These are phyloP conservation scores for Glossophaga mutica DNA, from an alignment of 2,797 vertebrate species.

Conservation along the genomic window DNA sequence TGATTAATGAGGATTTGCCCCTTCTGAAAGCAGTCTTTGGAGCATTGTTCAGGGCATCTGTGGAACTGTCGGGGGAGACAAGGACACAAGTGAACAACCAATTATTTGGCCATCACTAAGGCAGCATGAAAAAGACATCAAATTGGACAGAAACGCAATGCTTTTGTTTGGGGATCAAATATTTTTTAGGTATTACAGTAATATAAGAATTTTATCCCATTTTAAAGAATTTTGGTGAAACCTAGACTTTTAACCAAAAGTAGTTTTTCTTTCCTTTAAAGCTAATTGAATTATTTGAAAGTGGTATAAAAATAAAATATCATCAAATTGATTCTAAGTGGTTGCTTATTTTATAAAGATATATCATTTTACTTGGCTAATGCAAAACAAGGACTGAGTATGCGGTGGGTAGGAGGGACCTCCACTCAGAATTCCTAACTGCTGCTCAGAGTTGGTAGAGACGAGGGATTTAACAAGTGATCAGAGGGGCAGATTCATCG, in stretches of 20 bases:
- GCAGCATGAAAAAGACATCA: slow-evolving; percentile 89
- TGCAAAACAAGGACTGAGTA: slow-evolving; percentile 44
- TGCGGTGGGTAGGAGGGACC: slow-evolving; percentile 53
- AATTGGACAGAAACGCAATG: slow-evolving; percentile 84
- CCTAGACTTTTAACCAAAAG: slow-evolving; percentile 47
- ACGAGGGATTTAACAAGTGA: slow-evolving; percentile 7
- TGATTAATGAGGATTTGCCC: slow-evolving; percentile 92
- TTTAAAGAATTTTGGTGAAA: slow-evolving; percentile 54
- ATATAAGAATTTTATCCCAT: slow-evolving; percentile 74
- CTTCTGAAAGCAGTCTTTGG: slow-evolving; percentile 87
- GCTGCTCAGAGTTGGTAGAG: slow-evolving; percentile 53
- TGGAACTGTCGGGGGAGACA: slow-evolving; percentile 90
- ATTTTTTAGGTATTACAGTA: slow-evolving; percentile 79
- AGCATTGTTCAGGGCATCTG: slow-evolving; percentile 90
- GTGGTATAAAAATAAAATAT: slow-evolving; percentile 60
- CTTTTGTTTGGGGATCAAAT: slow-evolving; percentile 85
- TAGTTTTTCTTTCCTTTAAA: slow-evolving; percentile 43
- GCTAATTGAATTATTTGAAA: slow-evolving; percentile 60
- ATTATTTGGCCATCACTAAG: slow-evolving; percentile 90
- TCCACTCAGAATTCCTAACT: slow-evolving; percentile 70
- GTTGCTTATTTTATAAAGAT: slow-evolving; percentile 59
- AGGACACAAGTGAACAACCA: slow-evolving; percentile 91
- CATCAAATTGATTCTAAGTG: slow-evolving; percentile 61
- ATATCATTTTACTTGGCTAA: slow-evolving; percentile 48
- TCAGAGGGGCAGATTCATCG: slow-evolving; percentile 44